Percentiles rank a stretch among this genome's conserved stretches.
phyloP scores from a whole-genome alignment of 2,888 invertebrate species.

The Sphaeridia pumilis region DNA sequence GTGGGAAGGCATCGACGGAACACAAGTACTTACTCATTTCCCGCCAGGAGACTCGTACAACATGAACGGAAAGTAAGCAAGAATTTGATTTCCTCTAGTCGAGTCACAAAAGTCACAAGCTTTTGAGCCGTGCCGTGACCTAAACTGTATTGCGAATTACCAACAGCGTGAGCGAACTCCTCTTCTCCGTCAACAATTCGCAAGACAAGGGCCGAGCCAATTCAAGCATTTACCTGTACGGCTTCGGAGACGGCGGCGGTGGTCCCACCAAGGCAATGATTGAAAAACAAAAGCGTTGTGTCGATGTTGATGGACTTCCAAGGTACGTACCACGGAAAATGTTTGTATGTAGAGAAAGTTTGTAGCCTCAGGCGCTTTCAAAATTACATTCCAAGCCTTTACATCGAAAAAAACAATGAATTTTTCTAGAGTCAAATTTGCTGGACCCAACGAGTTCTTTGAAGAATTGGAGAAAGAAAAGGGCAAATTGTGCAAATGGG shows the following conservation, averaged over 20 bases:
- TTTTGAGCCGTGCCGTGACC: neutral
- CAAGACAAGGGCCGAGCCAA: slow-evolving; percentile 44
- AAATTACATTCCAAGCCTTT: no score
- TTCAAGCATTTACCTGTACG: slow-evolving; percentile 41
- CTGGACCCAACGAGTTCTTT: slow-evolving; percentile 38
- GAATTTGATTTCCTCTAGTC: no score
- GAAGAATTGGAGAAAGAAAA: slow-evolving; percentile 37
- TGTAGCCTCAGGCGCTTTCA: neutral
- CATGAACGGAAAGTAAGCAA: slow-evolving; percentile 35
- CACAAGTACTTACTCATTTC: slow-evolving; percentile 43
- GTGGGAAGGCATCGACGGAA: slow-evolving; percentile 45
- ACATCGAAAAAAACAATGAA: neutral
- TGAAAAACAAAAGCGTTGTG: slow-evolving; percentile 39
- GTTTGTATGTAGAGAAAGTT: no score
- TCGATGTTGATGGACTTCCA: slow-evolving; percentile 43
- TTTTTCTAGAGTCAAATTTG: slow-evolving; percentile 34
- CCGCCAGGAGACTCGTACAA: slow-evolving; percentile 44
- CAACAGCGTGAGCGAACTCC: slow-evolving; percentile 35
- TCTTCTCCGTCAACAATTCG: slow-evolving; percentile 41
- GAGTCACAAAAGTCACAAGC: no score
- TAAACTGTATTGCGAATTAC: neutral
- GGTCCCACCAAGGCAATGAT: slow-evolving; percentile 45
- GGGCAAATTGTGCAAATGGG: slow-evolving; percentile 42
- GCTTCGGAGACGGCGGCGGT: slow-evolving; percentile 46
- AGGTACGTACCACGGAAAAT: slow-evolving; percentile 36